phyloP scores from a whole-genome alignment of 2,113 vertebrate species.

The Prochilodus magdalenae region DNA sequence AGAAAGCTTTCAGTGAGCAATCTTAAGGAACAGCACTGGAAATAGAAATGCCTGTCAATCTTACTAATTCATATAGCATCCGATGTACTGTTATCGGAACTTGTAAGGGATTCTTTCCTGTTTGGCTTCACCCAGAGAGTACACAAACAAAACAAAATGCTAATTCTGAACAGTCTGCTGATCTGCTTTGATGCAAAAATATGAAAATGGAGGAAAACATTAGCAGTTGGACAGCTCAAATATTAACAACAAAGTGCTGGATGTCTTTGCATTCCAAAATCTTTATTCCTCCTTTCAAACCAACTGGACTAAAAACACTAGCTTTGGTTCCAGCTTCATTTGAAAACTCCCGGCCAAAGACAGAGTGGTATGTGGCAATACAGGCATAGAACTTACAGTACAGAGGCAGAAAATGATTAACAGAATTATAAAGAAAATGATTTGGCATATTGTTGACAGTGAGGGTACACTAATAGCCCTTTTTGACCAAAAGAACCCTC shows the following conservation, averaged over 20 bases:
- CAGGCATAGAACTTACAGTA: too few relatives aligned
- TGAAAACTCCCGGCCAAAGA: too few relatives aligned
- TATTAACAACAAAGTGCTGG: background rate
- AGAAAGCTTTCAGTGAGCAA: too few relatives aligned
- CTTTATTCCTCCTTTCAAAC: too few relatives aligned
- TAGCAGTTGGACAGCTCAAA: background rate
- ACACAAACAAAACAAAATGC: background rate
- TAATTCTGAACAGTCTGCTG: background rate
- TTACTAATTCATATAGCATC: background rate
- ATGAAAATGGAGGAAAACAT: background rate
- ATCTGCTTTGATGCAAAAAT: background rate
- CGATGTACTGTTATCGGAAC: background rate
- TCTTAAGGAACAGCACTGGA: background rate
- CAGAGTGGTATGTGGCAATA: too few relatives aligned
- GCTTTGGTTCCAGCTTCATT: too few relatives aligned
- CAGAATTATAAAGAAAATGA: too few relatives aligned
- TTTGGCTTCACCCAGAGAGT: background rate
- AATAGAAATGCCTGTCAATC: background rate
- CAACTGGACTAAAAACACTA: too few relatives aligned
- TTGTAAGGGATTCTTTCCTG: background rate
- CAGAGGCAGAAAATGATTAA: too few relatives aligned
- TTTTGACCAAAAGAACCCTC: too few relatives aligned
- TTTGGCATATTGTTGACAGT: too few relatives aligned
- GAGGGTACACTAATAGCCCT: too few relatives aligned
- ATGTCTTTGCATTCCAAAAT: background rate